Evolutionary conservation across 2,113 vertebrate species (phyloP), one percentile per base, ranked within the genome.

Genomic region (Conger conger): DNA sequence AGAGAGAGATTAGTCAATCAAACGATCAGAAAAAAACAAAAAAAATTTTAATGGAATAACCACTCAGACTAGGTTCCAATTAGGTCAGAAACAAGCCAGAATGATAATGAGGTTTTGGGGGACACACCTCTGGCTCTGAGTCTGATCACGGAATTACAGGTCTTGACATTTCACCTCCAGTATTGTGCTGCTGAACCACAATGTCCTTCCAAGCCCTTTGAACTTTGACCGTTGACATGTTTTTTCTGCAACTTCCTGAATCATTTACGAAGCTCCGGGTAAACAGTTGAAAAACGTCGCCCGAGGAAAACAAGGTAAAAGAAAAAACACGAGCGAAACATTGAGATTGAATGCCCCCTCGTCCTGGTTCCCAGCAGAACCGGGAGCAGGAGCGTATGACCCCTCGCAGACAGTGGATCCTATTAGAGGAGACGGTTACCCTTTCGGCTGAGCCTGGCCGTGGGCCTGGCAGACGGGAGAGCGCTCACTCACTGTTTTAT

Each of bases 51-150:
- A 95, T 90, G 95, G 95, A 96, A 95, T 93, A 95, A 93, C 94
- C 95, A 94, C 94, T 94, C 96, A 95, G 94, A 93, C 93, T 94
- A 94, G 95, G 95, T 94, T 95, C 94, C 94, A 96, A 96, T 97
- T 96, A 96, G 94, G 94, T 91, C 92, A 93, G 93, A 94, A 95
- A 95, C 89, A 91, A 93, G 91, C 95, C 96, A 94, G 93, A 93
- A 95, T 94, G 94, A 92, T 95, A 95, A 96, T 95, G 95, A 95
- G 94, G 92, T 91, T 93, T 91, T 91, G 93, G 5, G 77, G 93
- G 93, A 92, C 92, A 93, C 91, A 92, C 94, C 93, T 93, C 93
- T 91, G 93, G 16, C 53, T 57, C 50, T 60, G 89, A 89, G 82
- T 90, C 94, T 93, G 93, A 92, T 94, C 95, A 95, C 94, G 92